Base-by-base conservation (phyloP, 2,797 vertebrate genomes). In the Parauchenoglanis punctatus region DNA sequence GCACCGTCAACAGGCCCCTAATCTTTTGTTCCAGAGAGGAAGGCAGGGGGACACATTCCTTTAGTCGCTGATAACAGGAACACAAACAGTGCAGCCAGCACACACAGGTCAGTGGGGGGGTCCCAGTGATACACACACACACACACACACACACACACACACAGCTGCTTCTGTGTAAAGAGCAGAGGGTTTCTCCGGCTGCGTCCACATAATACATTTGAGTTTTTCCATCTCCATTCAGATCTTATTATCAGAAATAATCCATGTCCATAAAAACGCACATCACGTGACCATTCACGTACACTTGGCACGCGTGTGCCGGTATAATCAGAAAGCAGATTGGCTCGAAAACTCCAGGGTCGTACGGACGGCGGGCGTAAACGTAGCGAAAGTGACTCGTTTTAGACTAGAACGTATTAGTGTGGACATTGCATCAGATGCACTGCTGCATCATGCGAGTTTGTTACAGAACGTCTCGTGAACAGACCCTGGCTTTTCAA, bases 11-110 rank as follows among this genome's bases (percentile, higher is more conserved):
- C 83, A 73, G 82, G 65, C 87, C 12, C 76, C 67, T 81, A 65
- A 65, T 76, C 67, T 63, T 81, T 86, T 83, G 70, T 84, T 90
- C 73, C 83, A 78, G 72, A 87, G 67, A 65, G 61, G 40, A 83
- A 88, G 56, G 67, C 86, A 87, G 76, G 56, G 56, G 65, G 83
- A 87, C 87, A 83, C 83, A 84, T 84, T 87, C 40, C 58, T 90
- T 80, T 49, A 87, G 83, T 81, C 40, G n/a, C 31, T 63, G 81
- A 90, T 58, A 86, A 86, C 81, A 82, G 59, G 84, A 70, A 70
- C 59, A 83, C 59, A 82, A 23, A n/a, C 85, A 68, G 85, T 68
- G 83, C 59, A 49, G 59, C 59, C 49, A 65, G 61, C 8, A 20
- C 59, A 82, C 31, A n/a, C 85, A 68, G 85, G 63, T 80, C 75